phyloP scores from a whole-genome alignment of 2,797 vertebrate species.

The Hyperoplus immaculatus region DNA sequence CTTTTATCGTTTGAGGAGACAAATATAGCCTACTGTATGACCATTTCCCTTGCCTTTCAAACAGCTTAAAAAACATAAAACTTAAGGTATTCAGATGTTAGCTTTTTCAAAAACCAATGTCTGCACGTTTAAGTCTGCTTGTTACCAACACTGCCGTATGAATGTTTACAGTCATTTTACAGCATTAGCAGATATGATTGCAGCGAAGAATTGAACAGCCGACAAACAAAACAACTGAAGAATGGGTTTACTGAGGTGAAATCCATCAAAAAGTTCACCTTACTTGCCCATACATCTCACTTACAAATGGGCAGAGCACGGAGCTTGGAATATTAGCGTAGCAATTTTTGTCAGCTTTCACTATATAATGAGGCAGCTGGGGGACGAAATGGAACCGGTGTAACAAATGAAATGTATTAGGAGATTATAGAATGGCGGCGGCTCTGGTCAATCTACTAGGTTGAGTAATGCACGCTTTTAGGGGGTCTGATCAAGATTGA shows the following conservation, averaged over 20 bases:
- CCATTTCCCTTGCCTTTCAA: not conserved
- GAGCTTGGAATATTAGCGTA: conserved; percentile 9
- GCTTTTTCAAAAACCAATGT: conserved; percentile 23
- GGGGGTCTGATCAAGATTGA: conserved; percentile 59
- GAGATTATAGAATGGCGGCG: conserved; percentile 47
- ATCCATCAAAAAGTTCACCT: conserved; percentile 17
- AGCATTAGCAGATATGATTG: conserved; percentile 11
- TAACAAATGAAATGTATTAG: conserved; percentile 66
- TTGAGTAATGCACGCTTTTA: conserved; percentile 58
- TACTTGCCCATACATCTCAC: conserved; percentile 27
- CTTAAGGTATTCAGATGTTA: not conserved
- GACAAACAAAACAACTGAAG: conserved; percentile 33
- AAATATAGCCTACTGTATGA: not conserved
- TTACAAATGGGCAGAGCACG: conserved; percentile 19
- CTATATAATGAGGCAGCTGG: conserved; percentile 51
- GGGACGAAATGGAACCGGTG: conserved; percentile 48
- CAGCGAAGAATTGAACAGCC: conserved; percentile 25
- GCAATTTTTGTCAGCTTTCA: conserved; percentile 46
- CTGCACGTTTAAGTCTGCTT: conserved; percentile 17
- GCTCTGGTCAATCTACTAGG: conserved; percentile 37
- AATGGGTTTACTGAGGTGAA: not conserved
- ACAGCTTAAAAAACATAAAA: not conserved
- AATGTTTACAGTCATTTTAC: conserved; percentile 25
- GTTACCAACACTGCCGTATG: conserved; percentile 5
- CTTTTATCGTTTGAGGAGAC: not conserved